These are phyloP conservation scores for Sphenodon punctatus DNA, from an alignment of 2,797 vertebrate species.

Conservation along the genomic window DNA sequence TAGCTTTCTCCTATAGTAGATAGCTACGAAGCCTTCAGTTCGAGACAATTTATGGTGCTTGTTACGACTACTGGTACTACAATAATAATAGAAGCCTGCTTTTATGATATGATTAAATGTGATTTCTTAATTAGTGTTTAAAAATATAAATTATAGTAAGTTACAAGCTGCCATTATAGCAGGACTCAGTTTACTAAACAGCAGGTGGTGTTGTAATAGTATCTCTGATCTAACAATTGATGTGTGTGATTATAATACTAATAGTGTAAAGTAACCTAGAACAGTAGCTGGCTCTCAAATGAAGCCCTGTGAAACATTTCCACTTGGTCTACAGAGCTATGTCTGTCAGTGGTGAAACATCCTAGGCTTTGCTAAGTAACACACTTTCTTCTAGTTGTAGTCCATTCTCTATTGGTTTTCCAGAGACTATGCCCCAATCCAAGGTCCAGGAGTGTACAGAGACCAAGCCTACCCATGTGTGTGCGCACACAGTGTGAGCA, in stretches of 20 bases:
- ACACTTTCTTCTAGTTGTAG: not conserved
- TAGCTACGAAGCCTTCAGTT: not conserved
- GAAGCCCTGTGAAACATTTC: constrained; percentile 7
- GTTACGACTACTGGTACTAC: not conserved
- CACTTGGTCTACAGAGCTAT: not conserved
- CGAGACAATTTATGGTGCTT: not conserved
- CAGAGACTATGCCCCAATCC: too few species aligned
- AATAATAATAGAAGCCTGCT: fast-evolving
- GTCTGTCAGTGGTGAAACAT: not conserved
- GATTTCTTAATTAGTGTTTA: not conserved
- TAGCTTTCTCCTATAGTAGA: not conserved
- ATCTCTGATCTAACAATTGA: too few species aligned
- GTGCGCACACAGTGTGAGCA: too few species aligned
- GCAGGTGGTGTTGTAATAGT: too few species aligned
- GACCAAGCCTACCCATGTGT: too few species aligned
- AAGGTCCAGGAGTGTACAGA: too few species aligned
- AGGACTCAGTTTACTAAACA: not conserved
- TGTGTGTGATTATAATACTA: too few species aligned
- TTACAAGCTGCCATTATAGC: not conserved
- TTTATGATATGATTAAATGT: not conserved
- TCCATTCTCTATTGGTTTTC: not conserved
- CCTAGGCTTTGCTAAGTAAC: not conserved
- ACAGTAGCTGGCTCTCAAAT: not conserved
- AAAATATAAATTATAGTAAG: not conserved
- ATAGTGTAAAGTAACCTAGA: not conserved